These are phyloP conservation scores for Leucoraja ocellata DNA, from an alignment of 2,797 vertebrate genomes.

Conservation along the genomic window DNA sequence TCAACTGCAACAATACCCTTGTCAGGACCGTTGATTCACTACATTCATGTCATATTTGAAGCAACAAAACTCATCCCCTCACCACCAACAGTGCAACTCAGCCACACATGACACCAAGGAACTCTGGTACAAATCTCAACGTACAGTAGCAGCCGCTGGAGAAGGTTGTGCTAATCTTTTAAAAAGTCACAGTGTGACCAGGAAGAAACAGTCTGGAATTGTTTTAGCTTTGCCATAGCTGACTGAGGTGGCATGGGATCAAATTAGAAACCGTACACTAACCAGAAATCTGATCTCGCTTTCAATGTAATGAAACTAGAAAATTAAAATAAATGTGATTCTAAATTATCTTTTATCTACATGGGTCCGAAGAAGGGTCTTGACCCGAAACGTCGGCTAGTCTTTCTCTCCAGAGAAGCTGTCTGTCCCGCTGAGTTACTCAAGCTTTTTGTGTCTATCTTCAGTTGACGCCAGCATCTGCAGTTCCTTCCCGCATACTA, in stretches of 20 bases:
- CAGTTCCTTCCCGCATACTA: too few relatives aligned
- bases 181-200: not conserved
- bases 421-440: too few relatives aligned
- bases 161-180: not conserved
- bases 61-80: not conserved
- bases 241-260: not conserved
- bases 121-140: not conserved
- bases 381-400: too few relatives aligned
- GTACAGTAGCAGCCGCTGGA: not conserved
- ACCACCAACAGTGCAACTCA: not conserved
- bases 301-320: not conserved
- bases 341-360: too few relatives aligned
- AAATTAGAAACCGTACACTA: not conserved
- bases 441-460: too few relatives aligned
- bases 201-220: not conserved
- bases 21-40: not conserved
- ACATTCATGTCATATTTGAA: not conserved
- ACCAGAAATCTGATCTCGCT: not conserved
- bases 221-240: not conserved
- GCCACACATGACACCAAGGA: not conserved
- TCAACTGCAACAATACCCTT: not conserved
- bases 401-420: too few relatives aligned
- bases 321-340: not conserved
- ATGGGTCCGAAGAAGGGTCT: too few relatives aligned
- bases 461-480: too few relatives aligned